Evolutionary conservation across 1,140 invertebrate genomes (phyloP).

Genomic region (Maconellicoccus hirsutus): DNA sequence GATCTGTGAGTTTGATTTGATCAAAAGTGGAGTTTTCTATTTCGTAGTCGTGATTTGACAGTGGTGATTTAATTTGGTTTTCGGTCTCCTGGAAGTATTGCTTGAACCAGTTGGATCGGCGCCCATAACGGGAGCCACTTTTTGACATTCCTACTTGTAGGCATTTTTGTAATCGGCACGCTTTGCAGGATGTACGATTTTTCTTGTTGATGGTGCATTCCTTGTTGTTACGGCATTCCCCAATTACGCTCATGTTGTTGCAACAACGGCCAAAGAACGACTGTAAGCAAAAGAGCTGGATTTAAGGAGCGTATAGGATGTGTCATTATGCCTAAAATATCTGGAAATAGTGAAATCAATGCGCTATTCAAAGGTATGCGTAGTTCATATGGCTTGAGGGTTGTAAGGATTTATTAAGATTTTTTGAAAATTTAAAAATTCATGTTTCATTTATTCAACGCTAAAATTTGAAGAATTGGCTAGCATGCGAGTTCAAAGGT

Average conservation of each 20-base stretch:
- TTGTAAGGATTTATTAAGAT: no score
- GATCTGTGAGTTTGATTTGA: neutral
- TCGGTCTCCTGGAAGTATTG: constrained; percentile 47
- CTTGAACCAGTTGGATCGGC: constrained; percentile 66
- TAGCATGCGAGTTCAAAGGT: no score
- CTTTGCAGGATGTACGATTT: constrained; percentile 92
- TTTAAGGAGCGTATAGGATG: no score
- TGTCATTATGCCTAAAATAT: no score
- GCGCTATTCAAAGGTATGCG: no score
- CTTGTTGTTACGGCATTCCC: constrained; percentile 83
- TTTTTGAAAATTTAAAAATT: no score
- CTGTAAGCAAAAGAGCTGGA: constrained; percentile 52
- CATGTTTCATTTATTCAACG: no score
- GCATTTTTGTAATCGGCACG: constrained; percentile 84
- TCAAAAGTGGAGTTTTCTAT: neutral
- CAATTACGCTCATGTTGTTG: constrained; percentile 56
- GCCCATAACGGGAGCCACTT: constrained; percentile 76
- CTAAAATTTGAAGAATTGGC: no score
- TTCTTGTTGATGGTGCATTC: constrained; percentile 90
- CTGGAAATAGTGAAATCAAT: no score
- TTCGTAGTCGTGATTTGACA: neutral
- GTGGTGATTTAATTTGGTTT: constrained; percentile 9
- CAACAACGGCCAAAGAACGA: constrained; percentile 94
- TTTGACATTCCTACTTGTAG: constrained; percentile 91
- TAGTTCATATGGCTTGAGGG: no score